Percentiles rank a stretch among this genome's conserved stretches.
These are phyloP conservation scores for Erpobdella octoculata DNA, from an alignment of 2,888 invertebrate species.

Conservation along the genomic window DNA sequence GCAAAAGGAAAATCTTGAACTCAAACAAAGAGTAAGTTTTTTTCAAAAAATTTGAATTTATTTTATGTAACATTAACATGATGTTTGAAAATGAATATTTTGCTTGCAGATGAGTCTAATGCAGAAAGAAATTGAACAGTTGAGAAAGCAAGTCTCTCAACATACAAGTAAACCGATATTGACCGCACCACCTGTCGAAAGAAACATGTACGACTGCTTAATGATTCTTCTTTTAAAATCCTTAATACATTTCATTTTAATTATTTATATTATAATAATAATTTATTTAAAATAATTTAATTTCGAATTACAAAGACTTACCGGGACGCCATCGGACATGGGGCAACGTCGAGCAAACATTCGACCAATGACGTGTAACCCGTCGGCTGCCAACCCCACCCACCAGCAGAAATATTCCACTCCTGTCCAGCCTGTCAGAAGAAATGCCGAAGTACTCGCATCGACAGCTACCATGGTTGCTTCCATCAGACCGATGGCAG, in stretches of 20 bases:
- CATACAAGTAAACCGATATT: background rate
- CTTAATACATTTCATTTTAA: too few relatives aligned
- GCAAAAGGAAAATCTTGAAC: slow-evolving; percentile 41
- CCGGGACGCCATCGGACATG: background rate
- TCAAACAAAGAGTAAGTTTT: slow-evolving; percentile 42
- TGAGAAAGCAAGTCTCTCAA: slow-evolving; percentile 17
- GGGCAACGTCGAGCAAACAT: slow-evolving; percentile 64
- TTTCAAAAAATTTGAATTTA: too few relatives aligned
- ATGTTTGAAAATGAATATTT: too few relatives aligned
- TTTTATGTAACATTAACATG: background rate
- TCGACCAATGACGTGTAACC: slow-evolving; percentile 77
- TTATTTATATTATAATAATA: too few relatives aligned
- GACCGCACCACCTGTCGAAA: slow-evolving; percentile 19
- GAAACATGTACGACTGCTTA: slow-evolving; percentile 23
- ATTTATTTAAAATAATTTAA: too few relatives aligned
- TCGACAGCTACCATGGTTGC: slow-evolving; percentile 27
- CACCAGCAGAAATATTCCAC: slow-evolving; percentile 38
- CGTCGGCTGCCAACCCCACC: background rate
- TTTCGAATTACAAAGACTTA: too few relatives aligned
- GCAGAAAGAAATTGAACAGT: slow-evolving; percentile 25
- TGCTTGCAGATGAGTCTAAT: background rate
- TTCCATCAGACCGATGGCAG: slow-evolving; percentile 32
- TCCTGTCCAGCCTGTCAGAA: slow-evolving; percentile 41
- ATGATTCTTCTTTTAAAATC: too few relatives aligned
- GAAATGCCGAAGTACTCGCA: slow-evolving; percentile 29